Evolutionary conservation across 2,797 vertebrate genomes (phyloP).

Genomic region (Rhinella marina): DNA sequence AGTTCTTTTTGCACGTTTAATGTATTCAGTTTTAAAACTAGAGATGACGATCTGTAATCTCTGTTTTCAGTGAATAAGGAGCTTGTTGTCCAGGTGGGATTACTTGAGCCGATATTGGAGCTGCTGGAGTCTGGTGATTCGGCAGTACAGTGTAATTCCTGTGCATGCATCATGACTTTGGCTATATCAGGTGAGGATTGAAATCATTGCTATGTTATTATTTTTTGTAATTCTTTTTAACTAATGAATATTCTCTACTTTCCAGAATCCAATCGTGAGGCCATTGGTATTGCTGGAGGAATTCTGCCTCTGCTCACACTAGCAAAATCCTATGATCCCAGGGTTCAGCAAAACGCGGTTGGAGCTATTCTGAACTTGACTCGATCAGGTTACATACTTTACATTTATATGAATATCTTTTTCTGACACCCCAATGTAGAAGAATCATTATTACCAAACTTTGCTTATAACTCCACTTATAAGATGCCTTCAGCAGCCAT

Average conservation of each 20-base stretch:
- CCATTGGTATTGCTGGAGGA: constrained; percentile 73
- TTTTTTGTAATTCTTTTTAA: background rate
- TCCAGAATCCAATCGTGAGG: constrained; percentile 74
- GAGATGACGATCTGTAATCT: background rate
- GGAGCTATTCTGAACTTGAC: constrained; percentile 82
- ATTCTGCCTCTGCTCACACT: constrained; percentile 76
- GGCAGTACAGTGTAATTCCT: constrained; percentile 79
- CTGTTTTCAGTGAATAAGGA: constrained; percentile 73
- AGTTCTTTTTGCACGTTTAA: background rate
- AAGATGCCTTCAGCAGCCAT: too few relatives aligned
- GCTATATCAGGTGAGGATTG: constrained; percentile 76
- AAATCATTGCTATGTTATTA: background rate
- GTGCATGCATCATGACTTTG: constrained; percentile 78
- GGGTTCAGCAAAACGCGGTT: constrained; percentile 79
- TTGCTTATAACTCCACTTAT: too few relatives aligned
- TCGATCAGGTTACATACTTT: constrained; percentile 74
- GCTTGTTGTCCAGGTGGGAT: constrained; percentile 77
- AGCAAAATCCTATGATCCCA: constrained; percentile 78
- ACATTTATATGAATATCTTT: background rate
- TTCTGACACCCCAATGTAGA: background rate
- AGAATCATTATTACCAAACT: too few relatives aligned
- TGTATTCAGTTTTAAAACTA: background rate
- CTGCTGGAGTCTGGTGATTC: constrained; percentile 79
- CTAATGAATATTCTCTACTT: background rate
- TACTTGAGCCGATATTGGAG: constrained; percentile 81